Evolutionary conservation across 2,888 invertebrate species (phyloP).

Genomic region (Spodoptera exigua): DNA sequence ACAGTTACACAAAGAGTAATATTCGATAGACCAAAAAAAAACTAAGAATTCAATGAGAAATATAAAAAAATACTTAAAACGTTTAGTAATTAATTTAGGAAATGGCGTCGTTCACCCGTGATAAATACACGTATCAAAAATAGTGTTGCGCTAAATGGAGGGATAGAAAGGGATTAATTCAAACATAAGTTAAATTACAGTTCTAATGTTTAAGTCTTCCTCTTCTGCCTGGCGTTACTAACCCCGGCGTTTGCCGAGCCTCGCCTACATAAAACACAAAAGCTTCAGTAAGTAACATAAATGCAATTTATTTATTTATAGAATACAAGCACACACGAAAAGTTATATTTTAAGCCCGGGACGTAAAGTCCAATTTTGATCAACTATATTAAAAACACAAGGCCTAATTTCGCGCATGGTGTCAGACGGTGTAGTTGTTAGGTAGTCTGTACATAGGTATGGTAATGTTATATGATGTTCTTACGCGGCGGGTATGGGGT

Average conservation of each 20-base stretch:
- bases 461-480: conserved; percentile 22
- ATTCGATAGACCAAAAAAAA: conserved; percentile 25
- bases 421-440: conserved; percentile 50
- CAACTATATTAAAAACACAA: conserved; percentile 12
- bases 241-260: conserved; percentile 48
- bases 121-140: conserved; percentile 8
- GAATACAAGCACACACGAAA: too few relatives aligned
- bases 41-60: too few relatives aligned
- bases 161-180: conserved; percentile 12
- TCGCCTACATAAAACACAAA: conserved; percentile 53
- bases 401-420: conserved; percentile 24
- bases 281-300: conserved; percentile 42
- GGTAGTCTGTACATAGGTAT: conserved; percentile 30
- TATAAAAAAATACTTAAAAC: too few relatives aligned
- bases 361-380: conserved; percentile 12
- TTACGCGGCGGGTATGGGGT: conserved; percentile 75
- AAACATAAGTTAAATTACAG: conserved; percentile 27
- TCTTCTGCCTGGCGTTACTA: conserved; percentile 51
- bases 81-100: too few relatives aligned
- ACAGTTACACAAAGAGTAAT: conserved; percentile 22
- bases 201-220: conserved; percentile 46
- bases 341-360: conserved; percentile 3
- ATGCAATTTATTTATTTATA: conserved; percentile 26
- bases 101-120: too few relatives aligned
- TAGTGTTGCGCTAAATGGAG: conserved; percentile 30